Evolutionary conservation across 2,888 invertebrate species (phyloP), one percentile per base, ranked within the genome.

Genomic region (Cecidostiba fungosa): DNA sequence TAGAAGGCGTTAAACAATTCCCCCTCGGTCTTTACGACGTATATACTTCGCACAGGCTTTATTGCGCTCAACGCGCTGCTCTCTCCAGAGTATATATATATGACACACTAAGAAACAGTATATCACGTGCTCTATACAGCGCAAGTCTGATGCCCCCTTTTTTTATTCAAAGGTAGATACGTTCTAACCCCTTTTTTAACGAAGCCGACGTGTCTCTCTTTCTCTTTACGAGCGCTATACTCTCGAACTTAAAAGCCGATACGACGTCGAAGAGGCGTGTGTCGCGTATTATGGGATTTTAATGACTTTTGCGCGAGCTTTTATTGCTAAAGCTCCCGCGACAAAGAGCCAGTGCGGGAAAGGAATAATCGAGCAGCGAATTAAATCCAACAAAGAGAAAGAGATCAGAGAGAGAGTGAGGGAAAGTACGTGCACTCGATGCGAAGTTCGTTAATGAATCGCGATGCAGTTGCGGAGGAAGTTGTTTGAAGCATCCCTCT

Each of bases 401-500:
- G 62, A 26, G n/a, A n/a, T n/a, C n/a, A n/a, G 62, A 47, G 47
- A 47, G 47, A 14, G 47, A 3, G 4, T 19, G 54, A 10, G 54
- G 0, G 54, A 26, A 12, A 12, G 62, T 62, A 19, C 10, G 50
- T 4, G n/a, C n/a, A 54, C 6, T 54, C 54, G n/a, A 54, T 5
- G 54, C 0, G 54, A n/a, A 3, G 66, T 29, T 29, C 29, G 66
- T 66, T 66, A 66, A 66, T 29, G 66, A 66, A 66, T 66, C 29
- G 26, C 26, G 26, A 3, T 66, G 66, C 3, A 66, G 29, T 66
- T 66, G 29, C 12, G 12, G 1, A 26, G 66, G 66, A 66, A 66
- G 66, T 66, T 66, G 29, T 3, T 26, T 66, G n/a, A 59, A 59
- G 66, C 66, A 16, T 66, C 66, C 29, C 66, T 66, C 66, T 14